Conservation (phyloP, 2,888 invertebrate species). For the Anodontia alba region DNA sequence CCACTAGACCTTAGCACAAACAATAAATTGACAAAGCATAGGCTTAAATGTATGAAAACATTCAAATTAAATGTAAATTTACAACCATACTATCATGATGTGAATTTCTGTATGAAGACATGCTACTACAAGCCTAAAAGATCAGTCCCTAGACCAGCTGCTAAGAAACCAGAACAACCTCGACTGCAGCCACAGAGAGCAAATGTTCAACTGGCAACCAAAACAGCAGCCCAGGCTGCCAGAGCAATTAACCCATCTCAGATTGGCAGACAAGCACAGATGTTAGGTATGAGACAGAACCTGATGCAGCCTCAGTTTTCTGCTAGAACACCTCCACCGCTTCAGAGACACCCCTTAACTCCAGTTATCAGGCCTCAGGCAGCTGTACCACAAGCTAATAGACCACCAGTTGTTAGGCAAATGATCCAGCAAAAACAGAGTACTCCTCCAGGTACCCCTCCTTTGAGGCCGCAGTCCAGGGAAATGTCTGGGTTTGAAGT, state of each 20-base stretch:
- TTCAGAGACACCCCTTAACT: neutral
- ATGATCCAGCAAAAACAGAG: constrained; percentile 26
- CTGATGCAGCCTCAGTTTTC: constrained; percentile 4
- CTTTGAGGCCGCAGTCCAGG: constrained; percentile 40
- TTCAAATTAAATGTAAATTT: constrained; percentile 94
- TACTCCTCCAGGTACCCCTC: constrained; percentile 2
- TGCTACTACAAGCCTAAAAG: constrained; percentile 73
- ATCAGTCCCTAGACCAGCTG: constrained; percentile 28
- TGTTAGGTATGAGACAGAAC: neutral
- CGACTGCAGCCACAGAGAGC: constrained; percentile 7
- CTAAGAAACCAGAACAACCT: constrained; percentile 16
- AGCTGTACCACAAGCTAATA: constrained; percentile 11
- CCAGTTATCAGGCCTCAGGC: neutral
- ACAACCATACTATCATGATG: constrained; percentile 87
- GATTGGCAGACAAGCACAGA: constrained; percentile 1
- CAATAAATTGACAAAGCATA: constrained; percentile 94
- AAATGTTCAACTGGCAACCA: neutral
- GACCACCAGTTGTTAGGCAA: neutral
- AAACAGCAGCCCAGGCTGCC: neutral
- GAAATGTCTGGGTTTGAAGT: constrained; percentile 76
- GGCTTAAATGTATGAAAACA: constrained; percentile 94
- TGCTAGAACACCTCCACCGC: neutral
- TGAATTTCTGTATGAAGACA: constrained; percentile 79
- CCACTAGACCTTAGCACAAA: constrained; percentile 97
- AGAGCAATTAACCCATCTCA: neutral